Percentiles rank a stretch among this genome's conserved stretches.
phyloP scores from a whole-genome alignment of 53 echinoderm and acorn worm genomes.

The Echinarachnius parma region DNA sequence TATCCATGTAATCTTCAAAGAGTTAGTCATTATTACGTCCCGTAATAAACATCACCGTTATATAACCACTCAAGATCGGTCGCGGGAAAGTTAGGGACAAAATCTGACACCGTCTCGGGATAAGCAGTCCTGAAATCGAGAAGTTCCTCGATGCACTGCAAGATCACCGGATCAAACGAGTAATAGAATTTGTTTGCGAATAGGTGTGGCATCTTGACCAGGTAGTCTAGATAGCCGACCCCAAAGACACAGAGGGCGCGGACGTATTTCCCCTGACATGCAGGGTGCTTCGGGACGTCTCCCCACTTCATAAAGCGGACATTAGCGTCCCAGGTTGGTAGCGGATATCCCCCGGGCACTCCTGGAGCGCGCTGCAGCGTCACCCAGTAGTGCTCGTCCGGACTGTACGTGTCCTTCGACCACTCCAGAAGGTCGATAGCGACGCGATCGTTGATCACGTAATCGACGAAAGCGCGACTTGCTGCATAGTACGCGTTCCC shows the following conservation, averaged over 20 bases:
- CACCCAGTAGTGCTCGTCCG: slow-evolving; percentile 93
- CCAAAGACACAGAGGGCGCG: slow-evolving; percentile 77
- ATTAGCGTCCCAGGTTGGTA: slow-evolving; percentile 61
- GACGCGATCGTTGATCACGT: slow-evolving; percentile 60
- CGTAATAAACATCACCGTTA: too few relatives aligned
- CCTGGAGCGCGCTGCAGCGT: slow-evolving; percentile 66
- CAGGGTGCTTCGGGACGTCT: slow-evolving; percentile 52
- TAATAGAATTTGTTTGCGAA: slow-evolving; percentile 91
- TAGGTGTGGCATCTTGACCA: slow-evolving; percentile 61
- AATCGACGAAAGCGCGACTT: slow-evolving; percentile 63
- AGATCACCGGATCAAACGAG: slow-evolving; percentile 71
- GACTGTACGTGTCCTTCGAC: slow-evolving; percentile 86
- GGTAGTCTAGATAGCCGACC: slow-evolving; percentile 66
- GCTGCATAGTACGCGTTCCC: slow-evolving; percentile 95
- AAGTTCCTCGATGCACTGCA: slow-evolving; percentile 89
- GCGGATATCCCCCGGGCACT: slow-evolving; percentile 80
- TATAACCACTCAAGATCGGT: slow-evolving; percentile 69
- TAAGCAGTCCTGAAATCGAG: slow-evolving; percentile 60
- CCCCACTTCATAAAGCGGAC: slow-evolving; percentile 89
- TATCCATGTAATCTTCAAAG: too few relatives aligned
- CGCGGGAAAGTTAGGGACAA: slow-evolving; percentile 69
- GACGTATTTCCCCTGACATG: slow-evolving; percentile 74
- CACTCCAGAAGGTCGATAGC: slow-evolving; percentile 76
- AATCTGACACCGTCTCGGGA: slow-evolving; percentile 46
- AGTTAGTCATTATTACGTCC: too few relatives aligned